Base-by-base conservation (phyloP, 2,888 invertebrate species). In the Caenorhabditis sp. region DNA sequence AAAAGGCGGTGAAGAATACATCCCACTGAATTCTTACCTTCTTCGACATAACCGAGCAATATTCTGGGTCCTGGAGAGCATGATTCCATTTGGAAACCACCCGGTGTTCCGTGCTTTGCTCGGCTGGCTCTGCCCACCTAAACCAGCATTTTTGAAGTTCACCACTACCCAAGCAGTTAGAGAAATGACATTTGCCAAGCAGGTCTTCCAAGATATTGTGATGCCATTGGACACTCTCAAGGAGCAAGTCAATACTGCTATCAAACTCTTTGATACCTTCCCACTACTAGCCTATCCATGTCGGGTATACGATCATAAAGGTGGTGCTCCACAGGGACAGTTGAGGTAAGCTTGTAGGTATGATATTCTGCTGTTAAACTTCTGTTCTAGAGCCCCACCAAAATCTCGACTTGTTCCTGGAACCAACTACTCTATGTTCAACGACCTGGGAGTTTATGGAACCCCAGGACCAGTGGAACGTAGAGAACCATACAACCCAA, bases 41-140 rank as follows among this genome's bases (percentile, higher is more conserved):
- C 89, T 95, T 0, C 92, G 95, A 26, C 95, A 95, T 89, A 90
- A 90, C 88, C 92, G 95, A 86, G 94, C 95, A 1, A 95, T 95
- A 68, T 95, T 95, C 91, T 95, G 95, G 95, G 95, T 95, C 0
- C 94, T 95, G 0, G 95, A 95, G 92, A 94, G 94, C 22, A 95
- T 95, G 95, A 93, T 95, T 58, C 94, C 95, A 0, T 94, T 95
- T 85, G 95, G 95, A n/a, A 95, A 95, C 87, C 92, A 95, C 87
- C 93, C 93, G 0, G 15, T 94, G 5, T 95, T 95, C 89, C 65
- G 84, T 60, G 76, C 77, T 4, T 85, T 94, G 0, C 94, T 95
- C 86, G 95, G 95, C 0, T 95, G 95, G 95, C 91, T 95, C 0
- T 89, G 95, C 32, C 95, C 95, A 0, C 95, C 95, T 0, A 95